Conservation (phyloP, 1,140 invertebrate species). For the Metaphire vulgaris region DNA sequence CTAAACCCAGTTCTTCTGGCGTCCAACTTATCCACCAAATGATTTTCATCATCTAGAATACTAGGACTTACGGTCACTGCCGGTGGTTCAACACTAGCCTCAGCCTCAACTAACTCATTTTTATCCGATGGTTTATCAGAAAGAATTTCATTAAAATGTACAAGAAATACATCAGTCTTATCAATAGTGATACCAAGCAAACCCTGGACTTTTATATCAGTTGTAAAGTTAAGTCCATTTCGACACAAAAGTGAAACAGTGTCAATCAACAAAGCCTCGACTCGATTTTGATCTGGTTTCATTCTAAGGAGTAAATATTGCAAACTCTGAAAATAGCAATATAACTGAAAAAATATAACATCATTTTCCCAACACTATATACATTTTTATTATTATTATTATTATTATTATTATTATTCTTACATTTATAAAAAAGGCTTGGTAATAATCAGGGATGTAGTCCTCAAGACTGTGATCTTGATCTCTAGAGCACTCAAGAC, state of each 20-base stretch:
- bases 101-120: background rate
- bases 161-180: slow-evolving; percentile 16
- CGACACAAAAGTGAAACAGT: slow-evolving; percentile 17
- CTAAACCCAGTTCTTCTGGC: background rate
- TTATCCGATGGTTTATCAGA: background rate
- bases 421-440: no score
- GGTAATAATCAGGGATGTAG: no score
- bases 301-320: background rate
- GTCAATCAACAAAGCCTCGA: slow-evolving; percentile 11
- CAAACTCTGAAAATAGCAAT: no score
- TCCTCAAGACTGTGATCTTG: no score
- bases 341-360: no score
- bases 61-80: background rate
- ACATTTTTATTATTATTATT: no score
- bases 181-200: slow-evolving; percentile 16
- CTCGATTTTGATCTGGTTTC: slow-evolving; percentile 18
- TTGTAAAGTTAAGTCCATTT: slow-evolving; percentile 13
- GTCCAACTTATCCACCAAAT: background rate
- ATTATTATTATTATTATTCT: no score
- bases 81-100: background rate
- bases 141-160: slow-evolving; percentile 15
- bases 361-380: no score
- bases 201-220: slow-evolving; percentile 10
- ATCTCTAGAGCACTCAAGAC: no score
- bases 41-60: background rate